Evolutionary conservation across 1,140 invertebrate genomes (phyloP), one percentile per base, ranked within the genome.

Genomic region (Vanessa atalanta): DNA sequence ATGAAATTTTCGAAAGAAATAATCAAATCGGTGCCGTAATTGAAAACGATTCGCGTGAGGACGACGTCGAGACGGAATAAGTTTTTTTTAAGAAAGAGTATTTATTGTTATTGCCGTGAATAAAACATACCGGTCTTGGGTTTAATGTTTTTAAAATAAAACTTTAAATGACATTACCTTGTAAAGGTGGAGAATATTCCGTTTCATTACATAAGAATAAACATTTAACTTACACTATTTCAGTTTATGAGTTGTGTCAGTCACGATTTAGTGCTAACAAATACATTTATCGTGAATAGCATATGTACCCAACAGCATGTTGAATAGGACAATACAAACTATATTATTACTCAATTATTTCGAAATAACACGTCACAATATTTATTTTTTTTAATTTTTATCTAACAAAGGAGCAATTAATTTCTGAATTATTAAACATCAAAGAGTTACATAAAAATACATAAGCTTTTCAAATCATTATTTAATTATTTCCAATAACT

Each of bases 1-100:
- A 43, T 43, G 37, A 43, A 43, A 43, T 43, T 43, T 43, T 43
- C 37, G 37, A 43, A 47, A 23, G 47, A 48, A 43, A 43, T n/a
- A 61, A 47, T 57, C 23, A 70, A 70, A 61, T 70, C 37, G 43
- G 9, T 70, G 57, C 61, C 57, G 47, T 70, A 70, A 70, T 70
- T 70, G 43, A 70, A 70, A 61, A 63, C 68, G 31, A 63, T 70
- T 60, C 47, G 47, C 11, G 23, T 61, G 63, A 50, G 20, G 57
- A 47, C 57, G 31, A 61, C 57, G 57, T 43, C 15, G 26, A 26
- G 55, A 55, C 53, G 47, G 67, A 60, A 47, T 53, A 51, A n/a
- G 26, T 63, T 57, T 70, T 31, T n/a, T 61, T 63, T 63, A 61
- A 37, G 50, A 55, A 61, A 37, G 50, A 55, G 31, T 70, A 23